phyloP scores from a whole-genome alignment of 2,113 vertebrate genomes.

The Entomyzon cyanotis region DNA sequence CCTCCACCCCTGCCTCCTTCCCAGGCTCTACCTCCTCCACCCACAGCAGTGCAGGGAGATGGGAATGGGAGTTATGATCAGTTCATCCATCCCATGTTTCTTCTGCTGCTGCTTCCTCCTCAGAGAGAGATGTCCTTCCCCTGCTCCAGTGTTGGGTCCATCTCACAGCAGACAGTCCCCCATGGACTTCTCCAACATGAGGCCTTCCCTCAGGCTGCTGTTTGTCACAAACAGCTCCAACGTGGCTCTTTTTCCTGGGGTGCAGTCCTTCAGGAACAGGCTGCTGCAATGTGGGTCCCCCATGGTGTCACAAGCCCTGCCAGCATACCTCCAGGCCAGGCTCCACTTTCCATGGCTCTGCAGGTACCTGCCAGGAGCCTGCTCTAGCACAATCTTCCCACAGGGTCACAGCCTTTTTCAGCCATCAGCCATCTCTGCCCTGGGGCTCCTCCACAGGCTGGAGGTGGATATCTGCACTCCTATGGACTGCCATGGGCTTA shows the following conservation, averaged over 20 bases:
- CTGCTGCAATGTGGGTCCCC: neutral
- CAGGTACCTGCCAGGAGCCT: neutral
- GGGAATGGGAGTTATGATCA: neutral
- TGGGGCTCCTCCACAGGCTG: neutral
- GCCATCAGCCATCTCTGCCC: no score
- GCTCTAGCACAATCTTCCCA: neutral
- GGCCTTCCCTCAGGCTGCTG: neutral
- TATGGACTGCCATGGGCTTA: neutral
- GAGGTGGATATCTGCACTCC: neutral
- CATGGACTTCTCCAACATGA: neutral
- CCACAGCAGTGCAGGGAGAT: neutral
- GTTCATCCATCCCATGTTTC: neutral
- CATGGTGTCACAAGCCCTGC: fast-evolving
- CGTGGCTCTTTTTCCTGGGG: fast-evolving
- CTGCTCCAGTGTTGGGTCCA: neutral
- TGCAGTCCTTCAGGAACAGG: neutral
- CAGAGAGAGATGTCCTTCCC: neutral
- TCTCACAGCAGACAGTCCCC: no score
- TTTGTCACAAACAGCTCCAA: no score
- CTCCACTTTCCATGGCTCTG: neutral
- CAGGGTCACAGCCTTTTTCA: neutral
- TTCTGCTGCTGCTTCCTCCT: neutral
- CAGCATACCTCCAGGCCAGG: neutral
- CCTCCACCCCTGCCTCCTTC: neutral
- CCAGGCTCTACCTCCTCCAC: neutral